These are phyloP conservation scores for Okapia johnstoni DNA, from an alignment of 2,113 vertebrate genomes.

Conservation along the genomic window DNA sequence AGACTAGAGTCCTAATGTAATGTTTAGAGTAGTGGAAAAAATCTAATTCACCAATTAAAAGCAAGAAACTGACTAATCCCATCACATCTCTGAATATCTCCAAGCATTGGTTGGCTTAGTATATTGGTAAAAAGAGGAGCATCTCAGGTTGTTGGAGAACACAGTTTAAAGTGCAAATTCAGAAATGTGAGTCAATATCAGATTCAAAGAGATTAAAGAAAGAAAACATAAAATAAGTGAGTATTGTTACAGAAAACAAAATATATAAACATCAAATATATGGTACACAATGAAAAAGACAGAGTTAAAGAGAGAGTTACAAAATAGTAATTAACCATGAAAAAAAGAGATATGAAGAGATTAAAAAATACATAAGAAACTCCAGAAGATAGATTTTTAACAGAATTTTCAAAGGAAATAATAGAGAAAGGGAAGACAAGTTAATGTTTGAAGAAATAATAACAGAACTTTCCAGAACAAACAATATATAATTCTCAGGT, in stretches of 20 bases:
- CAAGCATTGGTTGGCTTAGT: background rate
- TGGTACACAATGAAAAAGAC: background rate
- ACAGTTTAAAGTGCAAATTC: background rate
- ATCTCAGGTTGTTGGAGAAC: background rate
- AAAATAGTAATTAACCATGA: background rate
- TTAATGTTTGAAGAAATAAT: background rate
- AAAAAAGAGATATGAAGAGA: background rate
- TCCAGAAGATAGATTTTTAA: background rate
- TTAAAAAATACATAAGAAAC: background rate
- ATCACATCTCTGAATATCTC: background rate
- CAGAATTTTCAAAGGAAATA: background rate
- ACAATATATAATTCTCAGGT: background rate
- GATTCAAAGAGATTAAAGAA: background rate
- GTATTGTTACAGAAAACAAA: background rate
- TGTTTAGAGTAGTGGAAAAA: background rate
- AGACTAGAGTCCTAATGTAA: background rate
- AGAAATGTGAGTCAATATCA: background rate
- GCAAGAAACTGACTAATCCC: background rate
- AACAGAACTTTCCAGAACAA: background rate
- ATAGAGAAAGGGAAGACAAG: background rate
- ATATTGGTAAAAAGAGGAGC: background rate
- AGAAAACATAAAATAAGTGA: background rate
- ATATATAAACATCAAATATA: background rate
- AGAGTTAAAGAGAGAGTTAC: background rate
- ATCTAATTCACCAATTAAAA: background rate